Evolutionary conservation across 2,113 vertebrate genomes (phyloP).

Genomic region (Cairina moschata): DNA sequence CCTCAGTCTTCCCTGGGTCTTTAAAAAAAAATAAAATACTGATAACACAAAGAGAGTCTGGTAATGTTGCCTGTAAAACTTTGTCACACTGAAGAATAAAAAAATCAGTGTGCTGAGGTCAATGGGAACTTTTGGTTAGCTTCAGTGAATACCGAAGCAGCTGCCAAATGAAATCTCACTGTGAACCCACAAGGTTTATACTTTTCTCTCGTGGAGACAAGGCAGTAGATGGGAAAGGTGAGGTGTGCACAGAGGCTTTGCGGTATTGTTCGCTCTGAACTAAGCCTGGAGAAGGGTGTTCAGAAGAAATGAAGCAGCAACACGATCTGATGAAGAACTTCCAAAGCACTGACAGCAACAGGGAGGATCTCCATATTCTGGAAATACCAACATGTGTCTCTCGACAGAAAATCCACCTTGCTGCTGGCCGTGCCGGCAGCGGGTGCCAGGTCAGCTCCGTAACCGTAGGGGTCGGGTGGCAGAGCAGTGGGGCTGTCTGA

Average conservation of each 20-base stretch:
- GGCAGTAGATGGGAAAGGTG: not conserved
- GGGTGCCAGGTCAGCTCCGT: not conserved
- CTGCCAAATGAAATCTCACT: not conserved
- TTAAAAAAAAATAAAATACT: not conserved
- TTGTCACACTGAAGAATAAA: conserved; percentile 46
- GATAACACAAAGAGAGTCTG: not conserved
- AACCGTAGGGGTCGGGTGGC: not conserved
- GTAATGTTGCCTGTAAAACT: conserved; percentile 8
- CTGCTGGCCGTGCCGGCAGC: not conserved
- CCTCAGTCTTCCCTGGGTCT: not conserved
- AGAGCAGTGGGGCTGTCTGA: not conserved
- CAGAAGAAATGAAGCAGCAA: not conserved
- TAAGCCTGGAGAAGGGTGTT: not conserved
- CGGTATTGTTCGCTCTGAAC: accelerated
- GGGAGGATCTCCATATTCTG: not conserved
- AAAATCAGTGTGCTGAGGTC: not conserved
- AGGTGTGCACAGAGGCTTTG: not conserved
- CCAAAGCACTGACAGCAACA: not conserved
- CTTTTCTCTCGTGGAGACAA: not conserved
- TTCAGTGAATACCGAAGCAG: not conserved
- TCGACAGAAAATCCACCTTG: not conserved
- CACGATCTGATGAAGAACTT: not conserved
- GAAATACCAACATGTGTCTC: not conserved
- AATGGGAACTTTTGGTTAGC: not conserved
- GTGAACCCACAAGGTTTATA: not conserved